phyloP scores from a whole-genome alignment of 2,888 invertebrate genomes.

The Eupithecia dodoneata region DNA sequence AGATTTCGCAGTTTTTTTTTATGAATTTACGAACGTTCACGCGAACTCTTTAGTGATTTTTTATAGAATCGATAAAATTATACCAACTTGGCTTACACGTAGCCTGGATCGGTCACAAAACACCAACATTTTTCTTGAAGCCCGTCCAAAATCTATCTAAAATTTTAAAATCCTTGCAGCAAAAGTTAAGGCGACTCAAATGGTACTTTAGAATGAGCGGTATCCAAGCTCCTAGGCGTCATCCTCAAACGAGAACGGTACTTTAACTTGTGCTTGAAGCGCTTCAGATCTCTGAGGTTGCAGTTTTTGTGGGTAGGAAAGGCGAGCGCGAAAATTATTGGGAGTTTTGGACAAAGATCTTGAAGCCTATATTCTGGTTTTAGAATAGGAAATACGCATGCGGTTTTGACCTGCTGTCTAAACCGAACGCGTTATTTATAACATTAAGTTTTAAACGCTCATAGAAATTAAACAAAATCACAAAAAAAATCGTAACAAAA shows the following conservation, averaged over 20 bases:
- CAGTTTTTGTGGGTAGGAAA: not conserved
- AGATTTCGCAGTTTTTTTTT: no score
- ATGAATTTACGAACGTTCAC: no score
- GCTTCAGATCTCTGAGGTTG: constrained; percentile 12
- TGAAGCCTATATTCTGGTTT: no score
- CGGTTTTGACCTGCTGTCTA: no score
- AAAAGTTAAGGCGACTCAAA: constrained; percentile 24
- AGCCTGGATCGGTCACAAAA: not conserved
- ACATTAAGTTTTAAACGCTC: no score
- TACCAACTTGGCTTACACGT: no score
- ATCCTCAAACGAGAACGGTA: constrained; percentile 18
- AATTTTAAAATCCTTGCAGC: constrained; percentile 21
- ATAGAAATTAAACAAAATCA: no score
- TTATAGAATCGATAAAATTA: no score
- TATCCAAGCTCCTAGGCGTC: constrained; percentile 13
- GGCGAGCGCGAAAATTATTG: not conserved
- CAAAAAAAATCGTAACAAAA: no score
- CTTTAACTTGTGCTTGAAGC: constrained; percentile 14
- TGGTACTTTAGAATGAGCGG: constrained; percentile 31
- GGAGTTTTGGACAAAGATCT: not conserved
- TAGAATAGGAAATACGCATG: no score
- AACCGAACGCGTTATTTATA: no score
- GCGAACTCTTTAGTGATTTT: no score
- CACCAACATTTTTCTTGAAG: not conserved
- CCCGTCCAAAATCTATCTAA: constrained; percentile 2